phyloP scores from a whole-genome alignment of 2,797 vertebrate species.

The Bradypodion pumilum region DNA sequence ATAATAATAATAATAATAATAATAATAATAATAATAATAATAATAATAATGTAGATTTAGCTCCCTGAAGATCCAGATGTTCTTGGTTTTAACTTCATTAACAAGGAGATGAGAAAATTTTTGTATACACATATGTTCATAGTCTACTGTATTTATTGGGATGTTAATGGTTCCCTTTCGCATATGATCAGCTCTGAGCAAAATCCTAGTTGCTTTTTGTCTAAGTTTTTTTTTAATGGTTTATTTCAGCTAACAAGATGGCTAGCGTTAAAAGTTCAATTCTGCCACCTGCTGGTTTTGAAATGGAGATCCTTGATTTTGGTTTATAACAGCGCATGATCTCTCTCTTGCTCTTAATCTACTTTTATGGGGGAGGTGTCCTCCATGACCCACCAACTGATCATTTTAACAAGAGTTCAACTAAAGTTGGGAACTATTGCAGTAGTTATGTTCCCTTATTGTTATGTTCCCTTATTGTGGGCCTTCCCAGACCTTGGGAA shows the following conservation, averaged over 20 bases:
- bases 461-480: neutral
- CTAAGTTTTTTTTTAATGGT: neutral
- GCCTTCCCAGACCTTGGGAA: no score
- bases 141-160: constrained; percentile 1
- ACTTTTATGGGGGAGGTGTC: no score
- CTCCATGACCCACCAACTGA: neutral
- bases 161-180: neutral
- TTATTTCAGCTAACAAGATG: neutral
- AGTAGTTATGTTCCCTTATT: neutral
- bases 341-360: no score
- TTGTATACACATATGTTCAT: neutral
- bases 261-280: constrained; percentile 39
- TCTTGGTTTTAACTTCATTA: neutral
- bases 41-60: neutral
- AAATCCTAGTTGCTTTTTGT: constrained; percentile 11
- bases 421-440: neutral
- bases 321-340: no score
- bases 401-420: neutral
- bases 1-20: no score
- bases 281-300: constrained; percentile 61
- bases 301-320: fast-evolving
- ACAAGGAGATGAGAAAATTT: neutral
- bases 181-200: neutral
- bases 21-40: no score
- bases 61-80: neutral